Percentiles rank a stretch among this genome's conserved stretches.
These are phyloP conservation scores for Daphoenositta chrysoptera DNA, from an alignment of 2,113 vertebrate species.

Conservation along the genomic window DNA sequence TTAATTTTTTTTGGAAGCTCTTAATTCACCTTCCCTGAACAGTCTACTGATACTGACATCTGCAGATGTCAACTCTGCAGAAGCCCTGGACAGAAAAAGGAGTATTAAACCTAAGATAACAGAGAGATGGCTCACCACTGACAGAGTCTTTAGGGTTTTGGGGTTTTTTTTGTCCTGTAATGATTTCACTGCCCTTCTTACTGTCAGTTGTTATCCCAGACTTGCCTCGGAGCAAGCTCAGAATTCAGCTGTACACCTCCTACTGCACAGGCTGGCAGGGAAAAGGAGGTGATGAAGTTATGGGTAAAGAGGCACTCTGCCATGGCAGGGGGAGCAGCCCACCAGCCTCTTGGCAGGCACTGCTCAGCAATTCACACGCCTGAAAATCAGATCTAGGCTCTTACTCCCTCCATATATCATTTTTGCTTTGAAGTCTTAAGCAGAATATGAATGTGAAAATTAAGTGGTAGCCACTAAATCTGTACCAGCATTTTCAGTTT, in stretches of 20 bases:
- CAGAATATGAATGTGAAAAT: not conserved
- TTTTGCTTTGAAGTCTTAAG: conserved; percentile 10
- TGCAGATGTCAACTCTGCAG: not conserved
- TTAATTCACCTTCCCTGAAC: not conserved
- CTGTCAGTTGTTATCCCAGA: not conserved
- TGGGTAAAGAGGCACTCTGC: not conserved
- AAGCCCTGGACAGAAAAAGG: not conserved
- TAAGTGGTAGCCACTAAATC: not conserved
- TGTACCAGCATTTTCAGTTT: not conserved
- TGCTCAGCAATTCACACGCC: not conserved
- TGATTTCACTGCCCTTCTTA: not conserved
- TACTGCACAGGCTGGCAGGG: not conserved
- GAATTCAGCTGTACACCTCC: not conserved
- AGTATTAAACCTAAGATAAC: not conserved
- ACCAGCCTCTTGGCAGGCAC: not conserved
- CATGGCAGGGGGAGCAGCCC: accelerated
- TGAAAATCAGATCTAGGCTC: not conserved
- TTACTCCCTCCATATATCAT: not conserved
- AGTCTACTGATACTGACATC: not conserved
- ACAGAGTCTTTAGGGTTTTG: not conserved
- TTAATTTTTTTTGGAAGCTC: not conserved
- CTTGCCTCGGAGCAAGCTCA: not conserved
- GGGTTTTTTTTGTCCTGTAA: not conserved
- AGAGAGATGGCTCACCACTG: not conserved
- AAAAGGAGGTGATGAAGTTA: not conserved